phyloP scores from a whole-genome alignment of 2,888 invertebrate species.

The Amphipoea oculea region DNA sequence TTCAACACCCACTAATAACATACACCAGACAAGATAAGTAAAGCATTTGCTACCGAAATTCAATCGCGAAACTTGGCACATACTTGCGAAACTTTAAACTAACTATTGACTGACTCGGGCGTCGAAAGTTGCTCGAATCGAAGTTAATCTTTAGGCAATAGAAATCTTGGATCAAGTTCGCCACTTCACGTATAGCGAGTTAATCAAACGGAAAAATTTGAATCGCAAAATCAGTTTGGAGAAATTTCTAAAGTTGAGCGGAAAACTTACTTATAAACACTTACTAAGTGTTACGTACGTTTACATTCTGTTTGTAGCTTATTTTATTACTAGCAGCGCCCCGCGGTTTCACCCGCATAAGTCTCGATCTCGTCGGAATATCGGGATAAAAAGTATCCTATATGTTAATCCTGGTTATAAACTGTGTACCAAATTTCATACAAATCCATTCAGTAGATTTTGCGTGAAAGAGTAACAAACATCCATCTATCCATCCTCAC shows the following conservation, averaged over 20 bases:
- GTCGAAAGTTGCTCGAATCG: slow-evolving; percentile 47
- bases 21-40: slow-evolving; percentile 31
- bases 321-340: neutral
- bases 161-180: slow-evolving; percentile 56
- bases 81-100: slow-evolving; percentile 63
- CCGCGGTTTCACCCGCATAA: too few species aligned
- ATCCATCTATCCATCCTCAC: too few species aligned
- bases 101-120: slow-evolving; percentile 64
- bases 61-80: slow-evolving; percentile 62
- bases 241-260: neutral
- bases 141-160: slow-evolving; percentile 65
- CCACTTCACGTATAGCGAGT: slow-evolving; percentile 42
- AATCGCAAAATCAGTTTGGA: slow-evolving; percentile 5
- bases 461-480: too few species aligned
- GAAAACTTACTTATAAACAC: neutral
- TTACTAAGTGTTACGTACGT: neutral
- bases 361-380: too few species aligned
- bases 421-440: too few species aligned
- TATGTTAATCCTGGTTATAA: too few species aligned
- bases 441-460: too few species aligned
- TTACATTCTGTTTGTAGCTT: neutral
- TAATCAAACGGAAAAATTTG: slow-evolving; percentile 51
- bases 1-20: slow-evolving; percentile 5
- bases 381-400: too few species aligned
- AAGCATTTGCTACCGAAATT: slow-evolving; percentile 58